Evolutionary conservation across 2,888 invertebrate species (phyloP), one percentile per base, ranked within the genome.

Genomic region (Melanostoma mellinum): DNA sequence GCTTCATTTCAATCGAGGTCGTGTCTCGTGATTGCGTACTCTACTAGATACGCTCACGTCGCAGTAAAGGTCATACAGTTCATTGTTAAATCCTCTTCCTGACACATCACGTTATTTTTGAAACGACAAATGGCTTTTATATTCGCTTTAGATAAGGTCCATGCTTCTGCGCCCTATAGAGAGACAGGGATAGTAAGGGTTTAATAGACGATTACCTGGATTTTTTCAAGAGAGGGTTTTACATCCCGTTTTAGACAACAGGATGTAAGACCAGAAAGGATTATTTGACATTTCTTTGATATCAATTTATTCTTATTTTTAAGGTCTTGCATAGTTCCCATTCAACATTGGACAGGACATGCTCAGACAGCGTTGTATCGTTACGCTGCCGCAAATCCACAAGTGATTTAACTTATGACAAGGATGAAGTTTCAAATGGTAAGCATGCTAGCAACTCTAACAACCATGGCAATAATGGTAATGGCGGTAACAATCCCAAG

Each of bases 311-410:
- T 63, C 8, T 35, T 30, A 20, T n/a, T 5, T 44, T 52, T 33
- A 65, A 89, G 89, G 90, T 90, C 33, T 86, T 91, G 20, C 91
- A 91, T 76, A 90, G 91, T 72, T 91, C 91, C 0, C 91, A 91
- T 58, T 90, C 91, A 10, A 91, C 91, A 0, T 77, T 91, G 84
- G 91, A 91, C 85, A 88, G 91, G 10, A 91, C 91, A 10, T 91
- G 91, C 61, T 91, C 91, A 38, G 91, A 91, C 48, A 91, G 91
- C 77, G 88, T 91, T 0, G 91, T 91, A 3, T 90, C 90, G 0
- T 73, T 90, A 63, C 92, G 94, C 48, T 94, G 94, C 86, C 92
- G 95, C 63, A 95, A 95, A 87, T 96, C 96, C 0, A 96, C 96
- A 2, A 96, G 96, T 30, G 96, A 96, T 91, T 91, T 96, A 86